Evolutionary conservation across 2,888 invertebrate species (phyloP).

Genomic region (Synanthedon vespiformis): DNA sequence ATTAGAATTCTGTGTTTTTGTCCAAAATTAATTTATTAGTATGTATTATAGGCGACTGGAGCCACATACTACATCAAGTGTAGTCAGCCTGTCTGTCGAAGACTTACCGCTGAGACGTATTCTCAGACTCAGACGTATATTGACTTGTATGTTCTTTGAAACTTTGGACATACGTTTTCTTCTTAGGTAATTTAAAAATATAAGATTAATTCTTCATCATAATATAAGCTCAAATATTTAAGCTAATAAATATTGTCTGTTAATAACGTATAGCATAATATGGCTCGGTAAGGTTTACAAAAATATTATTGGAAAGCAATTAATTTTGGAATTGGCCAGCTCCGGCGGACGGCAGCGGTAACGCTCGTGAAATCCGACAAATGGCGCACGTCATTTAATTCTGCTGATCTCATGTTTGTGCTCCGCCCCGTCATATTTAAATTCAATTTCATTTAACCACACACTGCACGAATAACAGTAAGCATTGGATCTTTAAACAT

Average conservation of each 20-base stretch:
- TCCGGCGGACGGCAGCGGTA: slow-evolving; percentile 15
- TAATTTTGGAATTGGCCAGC: slow-evolving; percentile 43
- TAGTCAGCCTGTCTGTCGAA: too few relatives aligned
- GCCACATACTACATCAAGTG: too few relatives aligned
- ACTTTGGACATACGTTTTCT: too few relatives aligned
- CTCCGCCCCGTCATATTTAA: slow-evolving; percentile 61
- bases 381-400: slow-evolving; percentile 61
- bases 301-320: slow-evolving; percentile 60
- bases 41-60: too few relatives aligned
- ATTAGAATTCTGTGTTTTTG: too few relatives aligned
- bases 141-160: too few relatives aligned
- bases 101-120: too few relatives aligned
- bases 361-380: slow-evolving; percentile 43
- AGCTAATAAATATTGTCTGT: background rate
- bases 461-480: slow-evolving; percentile 1
- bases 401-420: slow-evolving; percentile 64
- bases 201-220: too few relatives aligned
- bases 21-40: too few relatives aligned
- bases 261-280: background rate
- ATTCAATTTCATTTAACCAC: slow-evolving; percentile 42
- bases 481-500: too few relatives aligned
- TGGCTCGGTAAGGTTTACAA: slow-evolving; percentile 12
- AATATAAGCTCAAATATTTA: background rate
- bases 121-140: too few relatives aligned
- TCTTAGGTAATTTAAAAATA: too few relatives aligned